Percentiles rank a stretch among this genome's conserved stretches.
Conservation (phyloP, 1,140 invertebrate species). For the Mesaphorura yosii region DNA sequence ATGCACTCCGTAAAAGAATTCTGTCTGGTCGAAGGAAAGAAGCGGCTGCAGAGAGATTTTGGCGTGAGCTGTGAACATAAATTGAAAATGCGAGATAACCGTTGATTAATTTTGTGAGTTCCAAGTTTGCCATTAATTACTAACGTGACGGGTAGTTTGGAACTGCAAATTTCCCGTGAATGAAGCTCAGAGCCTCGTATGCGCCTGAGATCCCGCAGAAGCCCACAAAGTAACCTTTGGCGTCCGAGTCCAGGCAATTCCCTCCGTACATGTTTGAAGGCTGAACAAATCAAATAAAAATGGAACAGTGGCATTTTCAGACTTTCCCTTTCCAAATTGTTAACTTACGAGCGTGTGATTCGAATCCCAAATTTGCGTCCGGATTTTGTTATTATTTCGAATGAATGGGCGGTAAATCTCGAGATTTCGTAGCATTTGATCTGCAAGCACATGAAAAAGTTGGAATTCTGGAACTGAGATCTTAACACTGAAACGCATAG, state of each 20-base stretch:
- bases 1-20: constrained; percentile 22
- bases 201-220: constrained; percentile 29
- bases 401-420: constrained; percentile 21
- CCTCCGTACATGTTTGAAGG: not conserved
- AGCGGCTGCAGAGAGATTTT: constrained; percentile 3
- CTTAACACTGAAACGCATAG: not conserved
- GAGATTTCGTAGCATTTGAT: constrained; percentile 11
- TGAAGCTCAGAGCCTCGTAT: constrained; percentile 19
- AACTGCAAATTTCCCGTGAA: constrained; percentile 10
- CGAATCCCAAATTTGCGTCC: constrained; percentile 15
- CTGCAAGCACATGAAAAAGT: not conserved
- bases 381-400: constrained; percentile 9
- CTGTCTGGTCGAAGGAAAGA: constrained; percentile 24
- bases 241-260: constrained; percentile 9
- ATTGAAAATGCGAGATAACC: not conserved
- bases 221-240: constrained; percentile 20
- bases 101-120: not conserved
- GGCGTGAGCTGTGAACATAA: too few relatives aligned
- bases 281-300: not conserved
- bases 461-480: not conserved
- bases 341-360: constrained; percentile 8
- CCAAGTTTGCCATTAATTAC: not conserved
- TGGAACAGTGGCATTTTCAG: not conserved
- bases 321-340: not conserved
- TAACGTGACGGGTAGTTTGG: constrained; percentile 11